Percentiles rank a stretch among this genome's conserved stretches.
These are phyloP conservation scores for Napeogenes inachia DNA, from an alignment of 2,888 invertebrate species.

Conservation along the genomic window DNA sequence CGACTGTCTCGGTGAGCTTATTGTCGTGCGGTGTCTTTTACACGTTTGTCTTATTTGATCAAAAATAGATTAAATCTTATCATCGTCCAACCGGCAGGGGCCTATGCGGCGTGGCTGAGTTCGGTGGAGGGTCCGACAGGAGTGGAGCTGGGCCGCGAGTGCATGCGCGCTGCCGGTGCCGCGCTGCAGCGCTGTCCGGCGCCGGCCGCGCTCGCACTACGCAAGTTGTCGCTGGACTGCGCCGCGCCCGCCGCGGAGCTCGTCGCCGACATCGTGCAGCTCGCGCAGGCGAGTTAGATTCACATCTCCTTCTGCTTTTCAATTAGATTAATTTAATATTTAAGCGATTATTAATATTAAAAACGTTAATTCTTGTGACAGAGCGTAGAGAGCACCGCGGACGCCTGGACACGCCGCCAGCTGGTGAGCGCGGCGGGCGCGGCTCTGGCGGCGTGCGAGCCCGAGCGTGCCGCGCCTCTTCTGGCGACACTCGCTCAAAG, in stretches of 20 bases:
- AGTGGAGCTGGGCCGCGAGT: conserved; percentile 48
- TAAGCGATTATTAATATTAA: too few relatives aligned
- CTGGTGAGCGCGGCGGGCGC: conserved; percentile 68
- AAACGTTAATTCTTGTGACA: conserved; percentile 23
- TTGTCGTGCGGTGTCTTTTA: neutral
- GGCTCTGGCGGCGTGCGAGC: conserved; percentile 62
- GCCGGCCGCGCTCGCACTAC: conserved; percentile 89
- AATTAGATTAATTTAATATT: too few relatives aligned
- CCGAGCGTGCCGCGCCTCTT: conserved; percentile 52
- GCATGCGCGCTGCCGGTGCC: conserved; percentile 65
- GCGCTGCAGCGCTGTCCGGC: conserved; percentile 82
- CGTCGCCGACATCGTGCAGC: conserved; percentile 85
- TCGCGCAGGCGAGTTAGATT: conserved; percentile 62
- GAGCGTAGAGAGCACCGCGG: conserved; percentile 43
- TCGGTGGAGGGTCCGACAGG: conserved; percentile 45
- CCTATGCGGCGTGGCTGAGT: conserved; percentile 88
- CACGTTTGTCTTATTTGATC: neutral
- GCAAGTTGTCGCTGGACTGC: conserved; percentile 91
- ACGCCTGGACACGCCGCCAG: conserved; percentile 74
- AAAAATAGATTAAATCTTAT: too few relatives aligned
- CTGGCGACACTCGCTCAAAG: conserved; percentile 48
- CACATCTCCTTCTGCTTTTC: too few relatives aligned
- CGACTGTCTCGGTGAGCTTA: conserved; percentile 82
- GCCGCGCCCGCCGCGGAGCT: conserved; percentile 84
- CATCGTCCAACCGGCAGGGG: conserved; percentile 64